Percentiles rank a stretch among this genome's conserved stretches.
These are phyloP conservation scores for Epirrhoe tristata DNA, from an alignment of 2,888 invertebrate genomes.

Conservation along the genomic window DNA sequence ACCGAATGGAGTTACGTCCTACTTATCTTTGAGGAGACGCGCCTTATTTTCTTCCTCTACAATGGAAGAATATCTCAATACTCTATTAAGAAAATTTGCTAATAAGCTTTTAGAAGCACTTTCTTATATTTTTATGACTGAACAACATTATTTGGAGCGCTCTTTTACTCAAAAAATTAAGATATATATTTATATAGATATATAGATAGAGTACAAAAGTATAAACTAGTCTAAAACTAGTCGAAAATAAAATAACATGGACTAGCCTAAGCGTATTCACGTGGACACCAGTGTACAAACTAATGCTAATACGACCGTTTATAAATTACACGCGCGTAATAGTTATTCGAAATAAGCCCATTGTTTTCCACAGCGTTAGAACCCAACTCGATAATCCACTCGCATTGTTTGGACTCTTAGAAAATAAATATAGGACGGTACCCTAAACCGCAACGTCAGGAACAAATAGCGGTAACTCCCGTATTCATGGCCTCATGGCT, in stretches of 20 bases:
- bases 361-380: slow-evolving; percentile 61
- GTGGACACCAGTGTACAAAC: neutral
- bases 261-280: neutral
- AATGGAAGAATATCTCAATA: slow-evolving; percentile 73
- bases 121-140: neutral
- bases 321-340: slow-evolving; percentile 10
- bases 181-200: no score
- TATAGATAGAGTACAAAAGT: no score
- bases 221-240: no score
- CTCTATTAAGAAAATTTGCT: slow-evolving; percentile 60
- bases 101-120: slow-evolving; percentile 57
- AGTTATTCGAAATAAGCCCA: slow-evolving; percentile 62
- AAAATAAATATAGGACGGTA: slow-evolving; percentile 81
- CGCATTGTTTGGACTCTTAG: slow-evolving; percentile 75
- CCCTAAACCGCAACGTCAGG: slow-evolving; percentile 83
- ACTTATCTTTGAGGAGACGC: slow-evolving; percentile 82
- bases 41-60: slow-evolving; percentile 79
- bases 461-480: slow-evolving; percentile 85
- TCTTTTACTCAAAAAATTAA: neutral
- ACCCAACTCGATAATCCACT: slow-evolving; percentile 71
- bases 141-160: neutral
- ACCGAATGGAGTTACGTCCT: slow-evolving; percentile 83
- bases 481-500: slow-evolving; percentile 83
- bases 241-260: neutral
- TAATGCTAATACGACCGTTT: neutral